Evolutionary conservation across 2,797 vertebrate species (phyloP).

Genomic region (Sparus aurata): DNA sequence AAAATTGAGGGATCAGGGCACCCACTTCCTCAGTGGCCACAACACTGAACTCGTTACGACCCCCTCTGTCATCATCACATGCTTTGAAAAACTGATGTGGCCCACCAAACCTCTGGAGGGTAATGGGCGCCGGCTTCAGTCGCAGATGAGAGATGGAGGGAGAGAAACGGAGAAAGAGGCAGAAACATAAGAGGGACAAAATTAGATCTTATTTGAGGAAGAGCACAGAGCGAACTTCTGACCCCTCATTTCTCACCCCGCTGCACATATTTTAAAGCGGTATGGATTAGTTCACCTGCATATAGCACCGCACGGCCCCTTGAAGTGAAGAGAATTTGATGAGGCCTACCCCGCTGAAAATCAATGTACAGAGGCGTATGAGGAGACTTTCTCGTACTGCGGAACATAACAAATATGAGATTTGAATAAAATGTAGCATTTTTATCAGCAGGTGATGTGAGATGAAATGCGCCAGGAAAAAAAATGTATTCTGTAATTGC

Average conservation of each 20-base stretch:
- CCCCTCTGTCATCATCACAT: constrained; percentile 45
- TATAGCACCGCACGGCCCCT: not conserved
- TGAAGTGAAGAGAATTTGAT: not conserved
- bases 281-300: not conserved
- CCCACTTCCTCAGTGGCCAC: constrained; percentile 8
- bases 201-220: constrained; percentile 46
- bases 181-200: constrained; percentile 20
- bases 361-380: not conserved
- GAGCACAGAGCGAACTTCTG: constrained; percentile 28
- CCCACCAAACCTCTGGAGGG: constrained; percentile 33
- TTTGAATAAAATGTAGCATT: not conserved
- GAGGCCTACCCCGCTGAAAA: not conserved
- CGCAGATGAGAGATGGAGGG: constrained; percentile 16
- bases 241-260: constrained; percentile 34
- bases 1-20: not conserved
- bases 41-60: constrained; percentile 45
- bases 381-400: not conserved
- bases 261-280: constrained; percentile 31
- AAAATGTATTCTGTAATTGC: not conserved
- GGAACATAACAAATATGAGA: not conserved
- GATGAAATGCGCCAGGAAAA: not conserved
- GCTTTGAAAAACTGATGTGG: constrained; percentile 50
- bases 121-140: constrained; percentile 50
- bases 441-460: not conserved
- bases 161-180: not conserved